Percentiles rank a stretch among this genome's conserved stretches.
phyloP scores from a whole-genome alignment of 1,140 invertebrate genomes.

The Lasioglossum baleicum region DNA sequence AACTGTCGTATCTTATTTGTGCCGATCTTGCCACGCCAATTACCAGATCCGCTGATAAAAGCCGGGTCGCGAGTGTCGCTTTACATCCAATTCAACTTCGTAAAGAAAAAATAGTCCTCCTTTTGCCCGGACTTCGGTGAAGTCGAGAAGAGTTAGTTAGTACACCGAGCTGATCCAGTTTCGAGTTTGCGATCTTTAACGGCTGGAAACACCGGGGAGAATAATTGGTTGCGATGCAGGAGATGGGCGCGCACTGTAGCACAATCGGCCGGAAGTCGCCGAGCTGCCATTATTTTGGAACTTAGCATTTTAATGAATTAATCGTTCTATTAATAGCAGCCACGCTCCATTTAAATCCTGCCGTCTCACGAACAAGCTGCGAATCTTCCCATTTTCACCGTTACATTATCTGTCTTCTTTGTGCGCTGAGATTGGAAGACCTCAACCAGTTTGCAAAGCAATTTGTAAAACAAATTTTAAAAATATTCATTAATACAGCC shows the following conservation, averaged over 20 bases:
- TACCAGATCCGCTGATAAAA: neutral
- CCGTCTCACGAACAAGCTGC: neutral
- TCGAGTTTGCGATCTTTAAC: neutral
- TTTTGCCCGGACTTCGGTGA: neutral
- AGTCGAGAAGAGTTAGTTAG: too few species aligned
- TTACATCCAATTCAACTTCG: neutral
- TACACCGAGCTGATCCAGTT: neutral
- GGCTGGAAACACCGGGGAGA: too few species aligned
- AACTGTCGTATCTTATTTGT: neutral
- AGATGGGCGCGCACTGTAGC: neutral
- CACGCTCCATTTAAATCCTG: neutral
- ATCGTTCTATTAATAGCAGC: neutral
- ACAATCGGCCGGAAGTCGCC: neutral
- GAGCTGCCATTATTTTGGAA: slow-evolving; percentile 11
- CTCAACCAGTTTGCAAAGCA: too few species aligned
- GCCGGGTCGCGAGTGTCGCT: too few species aligned
- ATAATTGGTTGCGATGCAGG: neutral
- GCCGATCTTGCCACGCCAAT: neutral
- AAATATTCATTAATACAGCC: too few species aligned
- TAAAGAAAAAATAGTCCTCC: neutral
- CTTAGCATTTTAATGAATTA: neutral
- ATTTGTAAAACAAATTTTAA: too few species aligned
- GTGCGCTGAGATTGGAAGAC: too few species aligned
- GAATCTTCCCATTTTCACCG: too few species aligned
- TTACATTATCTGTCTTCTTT: too few species aligned